A percentile compares a stretch with the other conserved stretches of the same genome.
Conservation (phyloP, 2,888 invertebrate genomes). For the Himalopsyche japonica region DNA sequence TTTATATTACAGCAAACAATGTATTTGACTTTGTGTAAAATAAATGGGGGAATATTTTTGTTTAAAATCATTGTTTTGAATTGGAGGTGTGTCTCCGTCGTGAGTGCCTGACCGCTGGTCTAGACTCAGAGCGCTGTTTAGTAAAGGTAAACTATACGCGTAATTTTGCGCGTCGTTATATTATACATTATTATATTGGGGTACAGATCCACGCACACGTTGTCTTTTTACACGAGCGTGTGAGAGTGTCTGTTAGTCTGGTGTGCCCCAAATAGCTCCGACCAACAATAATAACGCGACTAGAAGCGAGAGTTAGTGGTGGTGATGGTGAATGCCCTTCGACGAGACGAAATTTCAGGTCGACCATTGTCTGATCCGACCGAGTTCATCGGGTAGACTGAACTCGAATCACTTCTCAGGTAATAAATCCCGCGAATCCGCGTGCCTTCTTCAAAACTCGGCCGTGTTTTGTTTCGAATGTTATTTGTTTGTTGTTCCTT, state of each 20-base stretch:
- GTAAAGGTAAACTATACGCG: not conserved
- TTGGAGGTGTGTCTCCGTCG: too few relatives aligned
- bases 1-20: too few relatives aligned
- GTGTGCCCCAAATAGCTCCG: not conserved
- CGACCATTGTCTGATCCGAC: constrained; percentile 32
- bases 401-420: constrained; percentile 17
- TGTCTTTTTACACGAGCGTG: not conserved
- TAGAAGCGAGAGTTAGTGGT: not conserved
- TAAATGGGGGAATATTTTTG: not conserved
- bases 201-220: not conserved
- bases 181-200: not conserved
- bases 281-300: not conserved
- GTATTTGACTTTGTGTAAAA: not conserved
- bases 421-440: constrained; percentile 37
- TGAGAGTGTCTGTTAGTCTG: not conserved
- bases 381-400: constrained; percentile 37
- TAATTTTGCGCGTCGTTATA: not conserved
- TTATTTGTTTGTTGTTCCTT: not conserved
- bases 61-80: too few relatives aligned
- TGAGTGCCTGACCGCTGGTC: not conserved
- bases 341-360: constrained; percentile 35
- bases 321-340: constrained; percentile 29
- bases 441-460: not conserved
- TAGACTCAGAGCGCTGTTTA: not conserved
- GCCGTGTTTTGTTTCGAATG: not conserved